These are phyloP conservation scores for Gopherus flavomarginatus DNA, from an alignment of 2,113 vertebrate species.

Conservation along the genomic window DNA sequence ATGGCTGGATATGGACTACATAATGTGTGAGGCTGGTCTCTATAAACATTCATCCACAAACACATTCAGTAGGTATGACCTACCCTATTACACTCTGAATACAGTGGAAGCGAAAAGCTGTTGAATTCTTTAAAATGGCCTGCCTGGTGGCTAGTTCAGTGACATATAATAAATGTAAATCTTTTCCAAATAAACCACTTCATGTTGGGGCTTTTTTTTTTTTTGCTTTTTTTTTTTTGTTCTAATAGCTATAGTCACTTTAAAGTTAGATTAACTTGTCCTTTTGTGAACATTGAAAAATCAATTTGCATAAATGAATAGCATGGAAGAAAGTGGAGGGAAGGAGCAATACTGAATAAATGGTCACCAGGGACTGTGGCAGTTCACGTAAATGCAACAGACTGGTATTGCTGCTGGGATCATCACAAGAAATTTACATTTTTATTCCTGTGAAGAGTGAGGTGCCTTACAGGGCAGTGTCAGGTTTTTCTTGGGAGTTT, in stretches of 20 bases:
- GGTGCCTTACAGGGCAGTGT: constrained; percentile 1
- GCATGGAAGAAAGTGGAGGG: not conserved
- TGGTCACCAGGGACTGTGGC: not conserved
- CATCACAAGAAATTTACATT: constrained; percentile 27
- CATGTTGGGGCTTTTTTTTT: not conserved
- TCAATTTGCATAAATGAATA: not conserved
- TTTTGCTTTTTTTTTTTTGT: not conserved
- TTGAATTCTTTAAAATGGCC: constrained; percentile 1
- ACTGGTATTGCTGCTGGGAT: constrained; percentile 2
- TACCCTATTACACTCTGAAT: not conserved
- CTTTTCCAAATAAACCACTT: not conserved
- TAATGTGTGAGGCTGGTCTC: not conserved
- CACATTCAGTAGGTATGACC: not conserved
- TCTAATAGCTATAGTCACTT: not conserved
- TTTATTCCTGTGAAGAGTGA: constrained; percentile 11
- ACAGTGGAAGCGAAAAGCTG: not conserved
- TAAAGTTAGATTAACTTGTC: constrained; percentile 4
- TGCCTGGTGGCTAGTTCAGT: not conserved
- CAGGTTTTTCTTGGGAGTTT: constrained; percentile 21
- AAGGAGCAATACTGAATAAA: not conserved
- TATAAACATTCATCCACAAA: not conserved
- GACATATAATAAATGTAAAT: not conserved
- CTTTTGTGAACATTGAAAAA: constrained; percentile 17
- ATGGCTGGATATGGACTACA: not conserved
- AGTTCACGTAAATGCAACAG: constrained; percentile 30